phyloP scores from a whole-genome alignment of 2,113 vertebrate species.

The Nothocercus nigrocapillus region DNA sequence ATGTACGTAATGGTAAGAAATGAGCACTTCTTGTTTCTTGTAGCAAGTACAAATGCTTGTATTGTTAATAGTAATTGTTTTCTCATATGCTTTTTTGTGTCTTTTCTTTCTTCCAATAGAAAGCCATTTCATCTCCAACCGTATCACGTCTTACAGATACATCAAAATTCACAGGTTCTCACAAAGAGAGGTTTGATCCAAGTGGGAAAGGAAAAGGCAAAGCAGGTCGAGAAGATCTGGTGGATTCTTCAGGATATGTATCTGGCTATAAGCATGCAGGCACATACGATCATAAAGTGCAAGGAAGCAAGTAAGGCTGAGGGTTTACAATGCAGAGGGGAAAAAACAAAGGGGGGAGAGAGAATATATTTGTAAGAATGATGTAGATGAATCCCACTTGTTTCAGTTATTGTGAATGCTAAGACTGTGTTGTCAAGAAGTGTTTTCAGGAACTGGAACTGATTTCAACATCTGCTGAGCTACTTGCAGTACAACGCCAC shows the following conservation, averaged over 20 bases:
- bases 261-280: constrained; percentile 95
- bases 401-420: constrained; percentile 59
- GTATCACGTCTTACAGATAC: constrained; percentile 95
- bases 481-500: constrained; percentile 63
- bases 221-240: constrained; percentile 92
- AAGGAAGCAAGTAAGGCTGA: constrained; percentile 80
- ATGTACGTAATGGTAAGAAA: neutral
- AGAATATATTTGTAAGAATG: constrained; percentile 42
- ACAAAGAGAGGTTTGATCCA: constrained; percentile 94
- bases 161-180: constrained; percentile 93
- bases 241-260: constrained; percentile 93
- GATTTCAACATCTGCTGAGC: constrained; percentile 68
- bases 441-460: constrained; percentile 73
- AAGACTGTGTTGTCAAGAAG: constrained; percentile 60
- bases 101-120: constrained; percentile 73
- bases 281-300: constrained; percentile 93
- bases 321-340: neutral
- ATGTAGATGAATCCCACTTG: constrained; percentile 51
- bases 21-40: neutral
- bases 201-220: constrained; percentile 92
- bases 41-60: neutral
- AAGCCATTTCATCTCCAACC: constrained; percentile 91
- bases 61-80: neutral
- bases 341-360: neutral
- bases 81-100: neutral